Base-by-base conservation (phyloP, 2,888 invertebrate species). In the Aspidiotus destructor region DNA sequence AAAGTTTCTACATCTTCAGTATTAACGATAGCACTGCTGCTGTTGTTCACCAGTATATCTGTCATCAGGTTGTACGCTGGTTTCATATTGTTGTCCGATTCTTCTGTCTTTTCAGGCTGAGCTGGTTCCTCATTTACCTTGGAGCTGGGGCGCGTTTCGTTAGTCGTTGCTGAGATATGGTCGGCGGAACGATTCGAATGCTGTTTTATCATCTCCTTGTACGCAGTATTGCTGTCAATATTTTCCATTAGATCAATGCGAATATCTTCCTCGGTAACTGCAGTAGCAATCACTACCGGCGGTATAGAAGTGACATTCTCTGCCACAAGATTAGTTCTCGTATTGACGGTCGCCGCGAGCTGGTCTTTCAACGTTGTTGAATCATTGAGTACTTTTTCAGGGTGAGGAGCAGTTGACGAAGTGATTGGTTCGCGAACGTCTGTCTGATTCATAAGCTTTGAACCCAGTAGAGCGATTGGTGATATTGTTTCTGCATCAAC, bases 401-500 rank as follows among this genome's bases (percentile, higher is more conserved):
- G 1, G n/a, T n/a, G 10, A 11, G 48, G 10, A 13, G 10, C 2
- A 48, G 48, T n/a, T 13, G 48, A 48, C 48, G 6, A 48, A 13
- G n/a, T n/a, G 48, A n/a, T 48, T 11, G 48, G 48, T 48, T 48
- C 48, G 48, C 10, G 11, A n/a, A 44, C 11, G 17, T 57, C 7
- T n/a, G 55, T 64, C 64, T 42, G 16, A 16, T 55, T 64, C 64
- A 42, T 64, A 55, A 64, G 17, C 17, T 41, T 41, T 41, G 64
- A 41, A 7, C 42, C 57, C 11, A 41, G 57, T 41, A 57, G 41
- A 8, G 42, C 64, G 41, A 64, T 64, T 11, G 55, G 55, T 42
- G 64, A 64, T 58, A 58, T 54, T 10, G 65, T 58, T 42, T 58
- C 65, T 11, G 65, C 58, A 17, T 41, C 65, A 15, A 44, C 65